A percentile compares a stretch with the other conserved stretches of the same genome.
These are phyloP conservation scores for Rhopalosiphum maidis DNA, from an alignment of 1,140 invertebrate species.

Conservation along the genomic window DNA sequence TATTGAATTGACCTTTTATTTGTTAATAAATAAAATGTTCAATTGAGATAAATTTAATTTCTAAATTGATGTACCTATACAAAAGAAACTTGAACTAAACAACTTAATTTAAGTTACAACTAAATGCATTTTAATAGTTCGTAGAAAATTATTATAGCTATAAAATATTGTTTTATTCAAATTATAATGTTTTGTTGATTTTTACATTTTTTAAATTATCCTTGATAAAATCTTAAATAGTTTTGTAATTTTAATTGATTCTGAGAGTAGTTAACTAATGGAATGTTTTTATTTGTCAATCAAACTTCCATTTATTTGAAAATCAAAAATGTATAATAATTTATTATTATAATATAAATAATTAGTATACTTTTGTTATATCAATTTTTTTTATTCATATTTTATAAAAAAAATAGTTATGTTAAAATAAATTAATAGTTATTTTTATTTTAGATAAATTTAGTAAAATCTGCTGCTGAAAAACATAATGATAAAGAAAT, in stretches of 20 bases:
- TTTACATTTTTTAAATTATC: neutral
- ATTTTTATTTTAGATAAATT: conserved; percentile 63
- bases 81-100: neutral
- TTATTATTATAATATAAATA: neutral
- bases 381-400: neutral
- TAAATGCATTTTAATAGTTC: neutral
- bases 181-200: neutral
- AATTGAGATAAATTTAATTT: neutral
- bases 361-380: neutral
- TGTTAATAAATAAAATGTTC: neutral
- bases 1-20: neutral
- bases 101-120: neutral
- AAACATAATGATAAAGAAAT: conserved; percentile 62
- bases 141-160: neutral
- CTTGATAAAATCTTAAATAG: neutral
- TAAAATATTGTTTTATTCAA: neutral
- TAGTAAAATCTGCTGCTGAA: conserved; percentile 63
- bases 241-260: neutral
- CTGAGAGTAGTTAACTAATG: neutral
- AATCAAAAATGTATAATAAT: neutral
- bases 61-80: neutral
- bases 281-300: neutral
- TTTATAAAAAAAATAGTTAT: neutral
- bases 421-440: neutral
- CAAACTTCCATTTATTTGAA: neutral